Evolutionary conservation across 2,888 invertebrate genomes (phyloP), one percentile per base, ranked within the genome.

Genomic region (Linyphia triangularis): DNA sequence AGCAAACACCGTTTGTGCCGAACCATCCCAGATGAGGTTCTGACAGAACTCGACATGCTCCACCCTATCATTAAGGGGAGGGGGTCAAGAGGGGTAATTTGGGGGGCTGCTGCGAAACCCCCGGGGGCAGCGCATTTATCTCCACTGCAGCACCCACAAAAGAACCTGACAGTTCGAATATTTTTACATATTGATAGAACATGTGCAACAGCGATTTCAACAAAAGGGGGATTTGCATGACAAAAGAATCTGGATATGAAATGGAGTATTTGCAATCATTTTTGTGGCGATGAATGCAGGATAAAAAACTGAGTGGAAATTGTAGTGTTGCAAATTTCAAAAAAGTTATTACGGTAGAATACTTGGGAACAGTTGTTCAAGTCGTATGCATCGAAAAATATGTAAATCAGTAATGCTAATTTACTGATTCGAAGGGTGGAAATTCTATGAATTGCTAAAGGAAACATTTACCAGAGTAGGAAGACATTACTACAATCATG

Each of bases 51-150:
- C 72, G 69, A 82, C 63, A 33, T 33, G 24, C 59, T 59, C 84
- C 77, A 85, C 75, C 84, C 84, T 77, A 67, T 85, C 33, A 85
- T 85, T 85, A 85, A 37, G 65, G 84, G 83, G 51, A 57, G 84
- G 83, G 51, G 84, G 40, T 75, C 69, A 69, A 73, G 65, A 57
- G 73, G 40, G 75, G 69, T 69, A 67, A 77, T 85, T 85, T 75
- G 51, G 84, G 84, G 84, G 84, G 57, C 33, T 63, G 51, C 51
- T 51, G n/a, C 13, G 16, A n/a, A 51, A 13, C 51, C 51, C 70
- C 70, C 24, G 19, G 24, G 43, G 70, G 43, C 19, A 7, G 37
- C 30, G 28, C 26, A 70, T 70, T 43, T 70, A 70, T 70, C 43
- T 43, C 70, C 26, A 26, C 70, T 16, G 70, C 43, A 70, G 26